Evolutionary conservation across 2,888 invertebrate species (phyloP).

Genomic region (Nemoura dubitans): DNA sequence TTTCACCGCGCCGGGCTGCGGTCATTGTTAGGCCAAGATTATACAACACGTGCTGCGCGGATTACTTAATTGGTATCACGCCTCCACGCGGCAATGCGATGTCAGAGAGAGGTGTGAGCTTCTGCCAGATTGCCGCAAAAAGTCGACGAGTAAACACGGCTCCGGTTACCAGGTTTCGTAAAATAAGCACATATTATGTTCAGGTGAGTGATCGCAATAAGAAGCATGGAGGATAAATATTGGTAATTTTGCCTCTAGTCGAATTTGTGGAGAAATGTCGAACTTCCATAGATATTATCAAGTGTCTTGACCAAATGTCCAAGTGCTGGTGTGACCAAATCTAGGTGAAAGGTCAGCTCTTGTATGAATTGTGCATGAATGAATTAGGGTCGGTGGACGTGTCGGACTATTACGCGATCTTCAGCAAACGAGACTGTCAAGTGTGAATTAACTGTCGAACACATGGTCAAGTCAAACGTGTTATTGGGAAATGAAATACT

Average conservation of each 20-base stretch:
- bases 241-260: too few relatives aligned
- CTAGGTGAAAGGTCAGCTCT: neutral
- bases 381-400: neutral
- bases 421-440: too few relatives aligned
- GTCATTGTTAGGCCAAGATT: neutral
- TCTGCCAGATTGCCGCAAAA: neutral
- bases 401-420: too few relatives aligned
- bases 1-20: neutral
- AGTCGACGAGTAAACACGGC: neutral
- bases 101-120: neutral
- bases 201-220: neutral
- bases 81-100: neutral
- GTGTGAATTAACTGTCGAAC: too few relatives aligned
- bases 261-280: neutral
- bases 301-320: neutral
- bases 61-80: neutral
- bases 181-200: neutral
- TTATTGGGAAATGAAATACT: too few relatives aligned
- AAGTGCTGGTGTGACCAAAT: neutral
- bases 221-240: neutral
- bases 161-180: neutral
- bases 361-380: too few relatives aligned
- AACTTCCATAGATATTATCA: neutral
- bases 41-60: neutral
- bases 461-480: too few relatives aligned